Conservation (phyloP, 2,888 invertebrate species). For the Spisula subtruncata region DNA sequence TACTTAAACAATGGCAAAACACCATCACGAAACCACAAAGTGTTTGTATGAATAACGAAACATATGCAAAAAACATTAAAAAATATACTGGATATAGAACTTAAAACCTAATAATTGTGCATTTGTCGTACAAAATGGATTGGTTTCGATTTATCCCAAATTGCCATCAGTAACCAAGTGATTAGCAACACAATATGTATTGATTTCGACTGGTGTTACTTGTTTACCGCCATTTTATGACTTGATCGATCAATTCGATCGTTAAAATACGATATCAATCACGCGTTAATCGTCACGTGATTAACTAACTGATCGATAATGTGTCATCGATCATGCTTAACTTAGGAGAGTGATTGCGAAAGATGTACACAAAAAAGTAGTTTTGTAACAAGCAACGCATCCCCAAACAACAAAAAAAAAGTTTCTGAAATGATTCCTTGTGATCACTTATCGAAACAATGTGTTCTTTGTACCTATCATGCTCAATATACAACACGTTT, state of each 20-base stretch:
- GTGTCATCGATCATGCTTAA: not conserved
- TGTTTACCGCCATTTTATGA: not conserved
- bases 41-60: not conserved
- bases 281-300: constrained; percentile 23
- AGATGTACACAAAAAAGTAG: not conserved
- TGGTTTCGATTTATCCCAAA: not conserved
- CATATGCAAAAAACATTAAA: not conserved
- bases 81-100: not conserved
- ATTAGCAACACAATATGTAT: constrained; percentile 24
- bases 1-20: no score
- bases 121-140: not conserved
- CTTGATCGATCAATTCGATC: constrained; percentile 34
- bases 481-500: not conserved
- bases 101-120: not conserved
- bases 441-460: not conserved
- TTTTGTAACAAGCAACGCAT: not conserved
- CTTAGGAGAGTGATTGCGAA: not conserved
- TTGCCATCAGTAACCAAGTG: not conserved
- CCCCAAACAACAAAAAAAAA: not conserved
- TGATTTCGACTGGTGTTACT: not conserved
- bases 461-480: not conserved
- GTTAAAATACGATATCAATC: constrained; percentile 25
- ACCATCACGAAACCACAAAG: no score
- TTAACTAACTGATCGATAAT: constrained; percentile 21
- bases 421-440: not conserved